Conservation (phyloP, 2,113 vertebrate species). For the Megatriorchis doriae region DNA sequence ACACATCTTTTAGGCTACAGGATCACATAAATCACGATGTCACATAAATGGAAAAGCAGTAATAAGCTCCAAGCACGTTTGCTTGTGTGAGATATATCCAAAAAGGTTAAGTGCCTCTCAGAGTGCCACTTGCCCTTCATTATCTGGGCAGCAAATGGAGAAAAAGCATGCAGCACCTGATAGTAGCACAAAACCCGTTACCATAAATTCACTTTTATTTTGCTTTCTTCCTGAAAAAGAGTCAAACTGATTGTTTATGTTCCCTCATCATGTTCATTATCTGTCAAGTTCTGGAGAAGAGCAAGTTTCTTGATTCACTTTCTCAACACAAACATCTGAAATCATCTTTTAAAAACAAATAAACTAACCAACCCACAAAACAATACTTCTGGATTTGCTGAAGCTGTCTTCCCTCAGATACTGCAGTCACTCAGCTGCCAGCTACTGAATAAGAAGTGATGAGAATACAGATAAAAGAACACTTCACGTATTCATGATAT, state of each 20-base stretch:
- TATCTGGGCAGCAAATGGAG: constrained; percentile 1
- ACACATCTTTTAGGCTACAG: constrained; percentile 11
- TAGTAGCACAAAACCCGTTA: neutral
- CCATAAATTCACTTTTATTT: constrained; percentile 27
- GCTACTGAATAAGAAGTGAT: neutral
- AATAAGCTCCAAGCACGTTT: constrained; percentile 11
- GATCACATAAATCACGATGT: neutral
- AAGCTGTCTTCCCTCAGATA: neutral
- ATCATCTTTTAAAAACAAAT: neutral
- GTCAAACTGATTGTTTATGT: neutral
- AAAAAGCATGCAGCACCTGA: constrained; percentile 12
- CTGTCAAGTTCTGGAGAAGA: neutral
- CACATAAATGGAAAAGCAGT: neutral
- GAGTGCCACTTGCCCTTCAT: constrained; percentile 40
- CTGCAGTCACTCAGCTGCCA: neutral
- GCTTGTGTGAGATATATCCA: neutral
- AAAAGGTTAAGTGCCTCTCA: constrained; percentile 42
- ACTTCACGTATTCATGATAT: neutral
- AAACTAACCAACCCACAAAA: neutral
- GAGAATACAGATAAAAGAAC: neutral
- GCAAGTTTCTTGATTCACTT: neutral
- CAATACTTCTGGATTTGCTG: neutral
- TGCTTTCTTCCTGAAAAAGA: neutral
- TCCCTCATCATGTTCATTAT: neutral
- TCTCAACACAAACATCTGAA: neutral